Conservation (phyloP, 37 sponge, comb jelly and placozoan species). For the Halisarca cf. caerulea region DNA sequence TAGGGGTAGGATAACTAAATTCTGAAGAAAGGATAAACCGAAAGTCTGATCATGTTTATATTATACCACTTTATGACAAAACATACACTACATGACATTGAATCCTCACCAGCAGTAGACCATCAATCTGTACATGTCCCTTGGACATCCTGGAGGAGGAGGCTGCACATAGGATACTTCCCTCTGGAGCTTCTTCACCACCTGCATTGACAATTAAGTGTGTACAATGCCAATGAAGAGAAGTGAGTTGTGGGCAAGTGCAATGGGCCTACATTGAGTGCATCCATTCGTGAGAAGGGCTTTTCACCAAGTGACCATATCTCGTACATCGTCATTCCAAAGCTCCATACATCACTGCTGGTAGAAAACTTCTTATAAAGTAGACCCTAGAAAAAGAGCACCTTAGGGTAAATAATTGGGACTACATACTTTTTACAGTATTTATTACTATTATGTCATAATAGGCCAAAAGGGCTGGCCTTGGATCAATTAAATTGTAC, state of each 20-base stretch:
- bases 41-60: too few relatives aligned
- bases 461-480: too few relatives aligned
- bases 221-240: too few relatives aligned
- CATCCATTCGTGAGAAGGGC: neutral
- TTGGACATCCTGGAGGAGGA: constrained; percentile 25
- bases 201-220: neutral
- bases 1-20: too few relatives aligned
- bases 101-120: constrained; percentile 45
- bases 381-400: neutral
- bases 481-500: too few relatives aligned
- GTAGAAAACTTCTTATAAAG: neutral
- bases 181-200: neutral
- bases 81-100: too few relatives aligned
- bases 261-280: too few relatives aligned
- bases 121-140: constrained; percentile 33
- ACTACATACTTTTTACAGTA: neutral
- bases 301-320: constrained; percentile 13
- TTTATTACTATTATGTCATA: too few relatives aligned
- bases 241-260: too few relatives aligned
- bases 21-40: too few relatives aligned
- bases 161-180: neutral
- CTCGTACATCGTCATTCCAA: neutral
- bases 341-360: constrained; percentile 14
- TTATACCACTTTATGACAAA: too few relatives aligned
- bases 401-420: neutral